Percentiles rank a stretch among this genome's conserved stretches.
phyloP scores from a whole-genome alignment of 1,140 invertebrate genomes.

The Ceratitis capitata region DNA sequence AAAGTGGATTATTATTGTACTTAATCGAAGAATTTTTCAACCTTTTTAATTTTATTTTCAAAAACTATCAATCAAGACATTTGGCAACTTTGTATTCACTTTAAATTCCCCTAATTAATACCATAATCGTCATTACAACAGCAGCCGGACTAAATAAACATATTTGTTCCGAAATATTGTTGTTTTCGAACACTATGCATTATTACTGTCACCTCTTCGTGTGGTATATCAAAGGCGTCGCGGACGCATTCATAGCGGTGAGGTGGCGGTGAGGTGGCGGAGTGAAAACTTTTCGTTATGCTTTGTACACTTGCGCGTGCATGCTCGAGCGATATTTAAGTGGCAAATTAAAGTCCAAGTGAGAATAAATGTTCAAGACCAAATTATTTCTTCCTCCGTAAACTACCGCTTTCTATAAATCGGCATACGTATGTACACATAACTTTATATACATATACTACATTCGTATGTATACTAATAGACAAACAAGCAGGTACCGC shows the following conservation, averaged over 20 bases:
- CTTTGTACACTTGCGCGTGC: constrained; percentile 21
- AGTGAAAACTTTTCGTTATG: constrained; percentile 27
- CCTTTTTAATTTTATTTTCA: too few relatives aligned
- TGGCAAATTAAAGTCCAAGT: constrained; percentile 45
- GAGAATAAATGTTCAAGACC: constrained; percentile 35
- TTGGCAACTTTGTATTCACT: too few relatives aligned
- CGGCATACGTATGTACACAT: neutral
- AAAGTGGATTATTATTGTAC: too few relatives aligned
- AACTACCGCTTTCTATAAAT: constrained; percentile 36
- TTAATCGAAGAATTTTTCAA: too few relatives aligned
- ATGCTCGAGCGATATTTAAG: constrained; percentile 34
- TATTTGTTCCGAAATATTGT: too few relatives aligned
- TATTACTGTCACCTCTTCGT: constrained; percentile 12
- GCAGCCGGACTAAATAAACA: too few relatives aligned
- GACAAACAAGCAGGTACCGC: too few relatives aligned
- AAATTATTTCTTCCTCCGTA: constrained; percentile 38
- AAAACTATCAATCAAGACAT: too few relatives aligned
- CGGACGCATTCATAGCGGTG: constrained; percentile 7
- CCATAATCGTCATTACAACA: too few relatives aligned
- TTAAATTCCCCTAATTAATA: too few relatives aligned
- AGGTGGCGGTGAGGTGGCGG: too few relatives aligned
- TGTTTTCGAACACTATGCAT: neutral
- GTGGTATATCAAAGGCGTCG: neutral
- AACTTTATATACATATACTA: neutral
- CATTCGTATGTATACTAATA: neutral